Evolutionary conservation across 2,888 invertebrate species (phyloP).

Genomic region (Nasonia oneida): DNA sequence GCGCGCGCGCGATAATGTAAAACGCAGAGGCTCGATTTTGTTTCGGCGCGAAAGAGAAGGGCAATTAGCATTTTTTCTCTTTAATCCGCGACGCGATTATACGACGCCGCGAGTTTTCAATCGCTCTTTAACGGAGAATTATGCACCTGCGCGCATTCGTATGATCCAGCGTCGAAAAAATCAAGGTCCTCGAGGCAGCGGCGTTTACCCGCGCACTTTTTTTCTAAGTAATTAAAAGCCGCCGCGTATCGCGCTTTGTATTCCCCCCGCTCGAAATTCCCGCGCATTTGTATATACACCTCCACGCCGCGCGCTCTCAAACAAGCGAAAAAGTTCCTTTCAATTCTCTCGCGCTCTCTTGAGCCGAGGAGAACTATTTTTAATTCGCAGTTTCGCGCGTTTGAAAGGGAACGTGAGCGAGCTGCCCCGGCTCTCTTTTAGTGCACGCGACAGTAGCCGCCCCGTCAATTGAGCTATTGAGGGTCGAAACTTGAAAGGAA

Average conservation of each 20-base stretch:
- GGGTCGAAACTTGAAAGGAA: conserved; percentile 60
- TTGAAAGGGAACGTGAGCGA: conserved; percentile 35
- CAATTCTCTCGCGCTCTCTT: background rate
- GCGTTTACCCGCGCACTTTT: background rate
- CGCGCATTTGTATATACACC: conserved; percentile 10
- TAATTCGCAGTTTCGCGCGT: conserved; percentile 55
- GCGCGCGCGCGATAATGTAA: background rate
- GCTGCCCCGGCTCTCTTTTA: conserved; percentile 40
- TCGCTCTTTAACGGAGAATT: background rate
- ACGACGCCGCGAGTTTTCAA: background rate
- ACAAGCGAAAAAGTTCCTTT: conserved; percentile 42
- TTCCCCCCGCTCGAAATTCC: conserved; percentile 20
- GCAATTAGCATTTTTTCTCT: background rate
- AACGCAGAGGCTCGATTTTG: background rate
- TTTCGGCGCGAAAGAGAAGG: background rate
- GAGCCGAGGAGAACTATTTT: conserved; percentile 51
- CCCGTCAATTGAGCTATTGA: conserved; percentile 61
- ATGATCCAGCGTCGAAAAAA: background rate
- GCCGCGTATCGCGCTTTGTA: background rate
- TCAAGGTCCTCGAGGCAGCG: background rate
- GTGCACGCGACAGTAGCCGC: conserved; percentile 7
- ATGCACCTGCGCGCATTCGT: too few relatives aligned
- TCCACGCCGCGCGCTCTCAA: background rate
- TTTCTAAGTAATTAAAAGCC: conserved; percentile 45
- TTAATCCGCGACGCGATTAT: background rate